These are phyloP conservation scores for Grammomys surdaster DNA, from an alignment of 2,113 vertebrate species.

Conservation along the genomic window DNA sequence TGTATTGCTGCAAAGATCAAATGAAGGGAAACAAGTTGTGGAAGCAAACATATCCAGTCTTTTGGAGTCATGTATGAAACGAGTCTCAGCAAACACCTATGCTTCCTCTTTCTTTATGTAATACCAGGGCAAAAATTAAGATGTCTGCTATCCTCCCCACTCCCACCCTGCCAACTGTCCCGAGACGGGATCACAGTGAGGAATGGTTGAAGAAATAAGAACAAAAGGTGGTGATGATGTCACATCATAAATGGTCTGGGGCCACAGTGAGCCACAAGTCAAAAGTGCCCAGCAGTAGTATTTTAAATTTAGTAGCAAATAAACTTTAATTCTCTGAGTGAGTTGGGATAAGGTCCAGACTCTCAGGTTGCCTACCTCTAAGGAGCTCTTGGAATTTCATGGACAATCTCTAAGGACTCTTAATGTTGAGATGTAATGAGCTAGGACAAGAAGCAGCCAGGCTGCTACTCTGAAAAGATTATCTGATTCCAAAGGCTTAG, in stretches of 20 bases:
- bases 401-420: neutral
- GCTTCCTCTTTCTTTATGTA: neutral
- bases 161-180: neutral
- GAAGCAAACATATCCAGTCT: conserved; percentile 38
- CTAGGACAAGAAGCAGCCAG: neutral
- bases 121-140: conserved; percentile 40
- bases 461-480: conserved; percentile 17
- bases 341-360: neutral
- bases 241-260: neutral
- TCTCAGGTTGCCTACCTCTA: neutral
- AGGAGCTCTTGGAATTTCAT: conserved; percentile 9
- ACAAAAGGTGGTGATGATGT: neutral
- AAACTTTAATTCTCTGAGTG: conserved; percentile 25
- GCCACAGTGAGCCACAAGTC: neutral
- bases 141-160: neutral
- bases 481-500: conserved; percentile 2
- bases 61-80: neutral
- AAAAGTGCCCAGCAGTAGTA: neutral
- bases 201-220: conserved; percentile 26
- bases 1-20: neutral
- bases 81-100: neutral
- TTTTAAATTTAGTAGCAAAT: conserved; percentile 37
- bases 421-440: conserved; percentile 12
- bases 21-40: conserved; percentile 3
- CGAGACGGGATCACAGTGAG: conserved; percentile 12